Evolutionary conservation across 1,140 invertebrate genomes (phyloP).

Genomic region (Sycophila sp.): DNA sequence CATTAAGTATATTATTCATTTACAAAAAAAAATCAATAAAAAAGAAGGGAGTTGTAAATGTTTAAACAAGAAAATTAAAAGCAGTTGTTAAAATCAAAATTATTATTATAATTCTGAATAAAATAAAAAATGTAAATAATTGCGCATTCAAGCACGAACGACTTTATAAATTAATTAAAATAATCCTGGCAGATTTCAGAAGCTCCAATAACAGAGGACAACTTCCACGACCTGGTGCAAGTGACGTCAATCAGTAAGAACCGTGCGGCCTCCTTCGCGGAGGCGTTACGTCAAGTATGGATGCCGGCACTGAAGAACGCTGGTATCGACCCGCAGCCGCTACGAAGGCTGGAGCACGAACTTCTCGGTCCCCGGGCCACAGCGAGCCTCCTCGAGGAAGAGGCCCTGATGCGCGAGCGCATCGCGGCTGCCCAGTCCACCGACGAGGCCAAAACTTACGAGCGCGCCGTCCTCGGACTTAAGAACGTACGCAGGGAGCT

Average conservation of each 20-base stretch:
- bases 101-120: no score
- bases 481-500: constrained; percentile 57
- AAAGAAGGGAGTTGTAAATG: no score
- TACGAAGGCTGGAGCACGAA: constrained; percentile 58
- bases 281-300: constrained; percentile 61
- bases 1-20: no score
- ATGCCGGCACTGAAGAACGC: constrained; percentile 52
- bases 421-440: constrained; percentile 46
- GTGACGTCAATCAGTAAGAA: constrained; percentile 55
- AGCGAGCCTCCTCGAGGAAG: constrained; percentile 53
- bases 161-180: no score
- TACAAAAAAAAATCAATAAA: no score
- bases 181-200: constrained; percentile 47
- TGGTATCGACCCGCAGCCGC: constrained; percentile 46
- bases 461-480: constrained; percentile 47
- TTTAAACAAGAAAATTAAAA: no score
- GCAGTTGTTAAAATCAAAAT: no score
- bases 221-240: constrained; percentile 61
- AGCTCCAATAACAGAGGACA: constrained; percentile 52
- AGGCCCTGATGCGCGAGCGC: constrained; percentile 52
- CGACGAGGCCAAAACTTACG: constrained; percentile 51
- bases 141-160: no score
- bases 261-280: constrained; percentile 49
- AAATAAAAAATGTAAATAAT: no score
- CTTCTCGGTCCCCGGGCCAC: constrained; percentile 51